Conservation (phyloP, 2,888 invertebrate genomes). For the Periphyllus acericola region DNA sequence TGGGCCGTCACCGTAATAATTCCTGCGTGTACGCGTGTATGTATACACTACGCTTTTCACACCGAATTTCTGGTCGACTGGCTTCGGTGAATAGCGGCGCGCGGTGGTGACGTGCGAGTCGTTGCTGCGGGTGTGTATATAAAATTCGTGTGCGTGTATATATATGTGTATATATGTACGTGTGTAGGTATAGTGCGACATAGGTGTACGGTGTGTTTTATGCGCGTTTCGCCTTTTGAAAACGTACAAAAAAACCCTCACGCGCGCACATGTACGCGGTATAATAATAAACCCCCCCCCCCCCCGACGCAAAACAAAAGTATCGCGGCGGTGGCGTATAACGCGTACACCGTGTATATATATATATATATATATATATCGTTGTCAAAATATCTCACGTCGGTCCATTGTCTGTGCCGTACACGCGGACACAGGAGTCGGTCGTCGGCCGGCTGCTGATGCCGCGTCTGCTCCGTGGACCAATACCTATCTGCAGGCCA, state of each 20-base stretch:
- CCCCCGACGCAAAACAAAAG: not conserved
- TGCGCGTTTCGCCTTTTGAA: conserved; percentile 30
- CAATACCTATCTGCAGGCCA: conserved; percentile 3
- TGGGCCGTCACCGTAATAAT: conserved; percentile 7
- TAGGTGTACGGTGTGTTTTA: not conserved
- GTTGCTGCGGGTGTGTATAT: not conserved
- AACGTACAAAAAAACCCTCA: not conserved
- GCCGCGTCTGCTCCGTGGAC: conserved; percentile 10
- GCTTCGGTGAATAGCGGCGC: conserved; percentile 27
- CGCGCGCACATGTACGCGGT: not conserved
- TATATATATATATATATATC: not conserved
- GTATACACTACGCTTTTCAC: conserved; percentile 28
- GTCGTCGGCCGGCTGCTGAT: conserved; percentile 38
- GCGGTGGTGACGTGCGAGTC: not conserved
- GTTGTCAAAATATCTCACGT: conserved; percentile 59
- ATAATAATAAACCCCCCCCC: conserved; percentile 36
- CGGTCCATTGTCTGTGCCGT: conserved; percentile 15
- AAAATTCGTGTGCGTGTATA: not conserved
- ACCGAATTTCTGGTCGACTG: conserved; percentile 61
- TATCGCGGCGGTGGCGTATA: not conserved
- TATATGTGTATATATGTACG: not conserved
- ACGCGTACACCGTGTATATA: not conserved
- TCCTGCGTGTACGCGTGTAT: not conserved
- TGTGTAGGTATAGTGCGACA: too few species aligned
- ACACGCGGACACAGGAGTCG: not conserved